Evolutionary conservation across 2,888 invertebrate genomes (phyloP).

Genomic region (Dasypogon diadema): DNA sequence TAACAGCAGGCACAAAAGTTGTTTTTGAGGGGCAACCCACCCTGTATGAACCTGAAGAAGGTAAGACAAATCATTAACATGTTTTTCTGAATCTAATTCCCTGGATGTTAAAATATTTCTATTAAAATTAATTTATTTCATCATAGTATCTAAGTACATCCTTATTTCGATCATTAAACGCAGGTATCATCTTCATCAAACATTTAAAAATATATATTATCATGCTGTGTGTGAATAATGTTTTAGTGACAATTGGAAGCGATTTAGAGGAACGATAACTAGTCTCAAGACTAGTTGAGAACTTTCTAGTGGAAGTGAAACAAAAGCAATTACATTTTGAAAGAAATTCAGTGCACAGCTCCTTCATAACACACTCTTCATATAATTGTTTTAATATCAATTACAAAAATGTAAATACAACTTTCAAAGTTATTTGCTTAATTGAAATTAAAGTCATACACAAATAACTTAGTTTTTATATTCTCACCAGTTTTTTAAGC

Average conservation of each 20-base stretch:
- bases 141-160: slow-evolving; percentile 23
- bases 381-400: slow-evolving; percentile 44
- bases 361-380: slow-evolving; percentile 29
- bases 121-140: slow-evolving; percentile 21
- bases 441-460: background rate
- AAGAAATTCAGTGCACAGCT: slow-evolving; percentile 53
- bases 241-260: slow-evolving; percentile 45
- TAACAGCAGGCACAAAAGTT: slow-evolving; percentile 51
- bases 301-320: slow-evolving; percentile 17
- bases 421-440: slow-evolving; percentile 12
- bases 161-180: slow-evolving; percentile 35
- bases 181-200: slow-evolving; percentile 50
- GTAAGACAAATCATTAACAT: slow-evolving; percentile 46
- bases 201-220: slow-evolving; percentile 44
- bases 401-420: background rate
- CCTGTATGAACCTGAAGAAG: slow-evolving; percentile 49
- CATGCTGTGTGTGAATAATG: slow-evolving; percentile 57
- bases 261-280: background rate
- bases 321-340: slow-evolving; percentile 18
- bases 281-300: background rate
- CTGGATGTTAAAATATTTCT: background rate
- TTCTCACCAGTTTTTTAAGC: no score
- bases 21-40: slow-evolving; percentile 29
- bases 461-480: no score
- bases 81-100: background rate